Evolutionary conservation across 2,888 invertebrate genomes (phyloP).

Genomic region (Patella pellucida): DNA sequence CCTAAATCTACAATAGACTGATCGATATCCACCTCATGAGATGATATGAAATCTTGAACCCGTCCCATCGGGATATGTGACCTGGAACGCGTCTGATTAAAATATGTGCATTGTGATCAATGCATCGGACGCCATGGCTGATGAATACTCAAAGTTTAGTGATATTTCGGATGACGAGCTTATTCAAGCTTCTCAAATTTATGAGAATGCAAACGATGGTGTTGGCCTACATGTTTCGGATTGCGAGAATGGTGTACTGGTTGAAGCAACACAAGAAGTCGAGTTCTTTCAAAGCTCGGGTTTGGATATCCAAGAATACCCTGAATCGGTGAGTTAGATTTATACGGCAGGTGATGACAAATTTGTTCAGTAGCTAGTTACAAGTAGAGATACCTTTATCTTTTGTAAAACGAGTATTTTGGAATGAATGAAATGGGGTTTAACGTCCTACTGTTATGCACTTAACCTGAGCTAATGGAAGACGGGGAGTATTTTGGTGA

Average conservation of each 20-base stretch:
- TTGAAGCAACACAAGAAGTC: not conserved
- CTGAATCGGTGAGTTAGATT: not conserved
- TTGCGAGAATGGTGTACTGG: not conserved
- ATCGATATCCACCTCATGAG: too few relatives aligned
- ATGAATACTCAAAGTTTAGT: too few relatives aligned
- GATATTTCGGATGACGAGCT: not conserved
- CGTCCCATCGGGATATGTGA: too few relatives aligned
- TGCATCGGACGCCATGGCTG: too few relatives aligned
- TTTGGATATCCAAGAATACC: not conserved
- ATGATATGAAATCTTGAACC: too few relatives aligned
- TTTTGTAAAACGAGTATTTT: not conserved
- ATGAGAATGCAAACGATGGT: not conserved
- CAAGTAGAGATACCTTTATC: not conserved
- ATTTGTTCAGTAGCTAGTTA: not conserved
- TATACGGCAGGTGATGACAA: not conserved
- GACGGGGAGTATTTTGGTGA: not conserved
- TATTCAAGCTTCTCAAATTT: slow-evolving; percentile 3
- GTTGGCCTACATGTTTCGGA: not conserved
- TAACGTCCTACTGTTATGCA: too few relatives aligned
- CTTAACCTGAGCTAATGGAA: too few relatives aligned
- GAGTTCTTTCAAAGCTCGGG: slow-evolving; percentile 1
- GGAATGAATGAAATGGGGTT: too few relatives aligned
- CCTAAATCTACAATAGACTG: too few relatives aligned
- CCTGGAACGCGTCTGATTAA: too few relatives aligned
- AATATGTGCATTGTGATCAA: too few relatives aligned